These are phyloP conservation scores for Leuctra nigra DNA, from an alignment of 2,888 invertebrate genomes.

Conservation along the genomic window DNA sequence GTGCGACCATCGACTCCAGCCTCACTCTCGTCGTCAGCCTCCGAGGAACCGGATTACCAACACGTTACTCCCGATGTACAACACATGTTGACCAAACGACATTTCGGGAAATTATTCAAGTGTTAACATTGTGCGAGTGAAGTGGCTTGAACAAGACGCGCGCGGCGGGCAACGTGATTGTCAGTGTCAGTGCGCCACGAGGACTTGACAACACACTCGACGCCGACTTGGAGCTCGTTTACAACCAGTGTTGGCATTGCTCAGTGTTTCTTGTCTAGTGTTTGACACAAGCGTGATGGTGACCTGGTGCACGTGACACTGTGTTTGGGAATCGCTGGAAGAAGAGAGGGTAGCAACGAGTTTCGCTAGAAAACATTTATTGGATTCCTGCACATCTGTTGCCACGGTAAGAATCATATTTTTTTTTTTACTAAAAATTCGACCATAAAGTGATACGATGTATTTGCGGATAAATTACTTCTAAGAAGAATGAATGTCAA, in stretches of 20 bases:
- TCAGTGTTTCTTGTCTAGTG: too few species aligned
- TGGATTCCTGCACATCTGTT: slow-evolving; percentile 1
- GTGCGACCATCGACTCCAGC: not conserved
- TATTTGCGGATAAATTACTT: too few species aligned
- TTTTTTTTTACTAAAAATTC: not conserved
- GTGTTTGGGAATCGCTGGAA: not conserved
- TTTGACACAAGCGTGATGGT: too few species aligned
- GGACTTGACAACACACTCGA: too few species aligned
- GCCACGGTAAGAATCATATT: slow-evolving; percentile 2
- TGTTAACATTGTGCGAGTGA: slow-evolving; percentile 3
- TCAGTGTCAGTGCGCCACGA: too few species aligned
- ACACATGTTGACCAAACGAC: slow-evolving; percentile 14
- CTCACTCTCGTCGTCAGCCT: slow-evolving; percentile 11
- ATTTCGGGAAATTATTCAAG: slow-evolving; percentile 10
- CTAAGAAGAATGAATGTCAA: too few species aligned
- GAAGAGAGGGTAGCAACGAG: not conserved
- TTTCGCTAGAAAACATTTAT: not conserved
- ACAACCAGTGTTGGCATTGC: too few species aligned
- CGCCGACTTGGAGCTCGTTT: too few species aligned
- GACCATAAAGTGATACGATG: not conserved
- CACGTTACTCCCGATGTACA: slow-evolving; percentile 5
- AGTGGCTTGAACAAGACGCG: too few species aligned
- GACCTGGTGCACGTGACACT: not conserved
- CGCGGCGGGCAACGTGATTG: too few species aligned
- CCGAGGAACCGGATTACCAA: slow-evolving; percentile 9